These are phyloP conservation scores for Brachypteracias leptosomus DNA, from an alignment of 2,113 vertebrate species.

Conservation along the genomic window DNA sequence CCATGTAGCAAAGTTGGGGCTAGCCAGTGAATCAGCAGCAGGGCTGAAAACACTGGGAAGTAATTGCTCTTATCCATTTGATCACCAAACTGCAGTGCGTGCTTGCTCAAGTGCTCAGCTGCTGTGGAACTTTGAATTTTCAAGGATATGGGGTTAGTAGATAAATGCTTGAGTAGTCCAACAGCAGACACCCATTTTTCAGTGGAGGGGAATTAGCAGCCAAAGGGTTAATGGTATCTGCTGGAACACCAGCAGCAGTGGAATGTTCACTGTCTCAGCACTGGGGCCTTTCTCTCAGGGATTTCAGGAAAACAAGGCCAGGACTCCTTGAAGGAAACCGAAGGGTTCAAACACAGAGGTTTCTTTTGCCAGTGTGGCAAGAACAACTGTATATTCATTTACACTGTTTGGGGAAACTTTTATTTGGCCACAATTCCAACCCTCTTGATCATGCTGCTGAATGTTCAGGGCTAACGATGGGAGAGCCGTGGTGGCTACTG, in stretches of 20 bases:
- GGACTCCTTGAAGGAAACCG: neutral
- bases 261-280: neutral
- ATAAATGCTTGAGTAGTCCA: neutral
- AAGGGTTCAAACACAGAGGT: neutral
- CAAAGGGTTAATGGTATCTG: constrained; percentile 6
- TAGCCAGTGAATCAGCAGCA: neutral
- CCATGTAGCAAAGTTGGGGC: neutral
- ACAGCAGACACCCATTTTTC: neutral
- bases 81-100: constrained; percentile 15
- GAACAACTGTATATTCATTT: neutral
- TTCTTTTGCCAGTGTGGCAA: neutral
- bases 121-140: constrained; percentile 51
- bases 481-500: neutral
- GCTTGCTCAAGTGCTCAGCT: constrained; percentile 15
- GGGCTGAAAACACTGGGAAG: neutral
- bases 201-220: neutral
- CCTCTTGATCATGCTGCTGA: neutral
- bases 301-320: constrained; percentile 22
- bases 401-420: neutral
- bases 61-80: constrained; percentile 8
- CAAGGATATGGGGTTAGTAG: neutral
- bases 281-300: neutral
- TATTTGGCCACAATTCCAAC: neutral
- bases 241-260: neutral
- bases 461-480: neutral